Evolutionary conservation across 2,797 vertebrate genomes (phyloP).

Genomic region (Gymnothorax javanicus): DNA sequence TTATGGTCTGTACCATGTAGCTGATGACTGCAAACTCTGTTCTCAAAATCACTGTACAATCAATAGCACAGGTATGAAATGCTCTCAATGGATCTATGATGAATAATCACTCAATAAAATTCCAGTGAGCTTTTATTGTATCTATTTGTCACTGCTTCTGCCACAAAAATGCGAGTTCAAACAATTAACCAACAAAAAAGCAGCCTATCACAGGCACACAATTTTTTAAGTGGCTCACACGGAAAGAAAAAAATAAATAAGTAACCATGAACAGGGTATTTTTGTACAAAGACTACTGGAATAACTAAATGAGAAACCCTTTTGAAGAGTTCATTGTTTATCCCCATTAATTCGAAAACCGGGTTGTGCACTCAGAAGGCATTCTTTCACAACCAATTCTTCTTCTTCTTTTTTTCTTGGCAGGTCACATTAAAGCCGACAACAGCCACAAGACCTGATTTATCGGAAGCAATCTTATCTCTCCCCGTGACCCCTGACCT

Average conservation of each 20-base stretch:
- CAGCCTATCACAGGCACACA: conserved; percentile 26
- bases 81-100: conserved; percentile 39
- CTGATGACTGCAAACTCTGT: conserved; percentile 42
- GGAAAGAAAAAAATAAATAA: background rate
- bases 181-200: conserved; percentile 40
- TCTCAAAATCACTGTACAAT: conserved; percentile 55
- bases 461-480: conserved; percentile 35
- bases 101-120: conserved; percentile 53
- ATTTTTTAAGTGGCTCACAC: background rate
- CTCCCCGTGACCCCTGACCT: conserved; percentile 29
- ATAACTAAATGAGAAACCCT: conserved; percentile 19
- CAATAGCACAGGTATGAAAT: conserved; percentile 1
- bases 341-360: conserved; percentile 5
- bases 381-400: background rate
- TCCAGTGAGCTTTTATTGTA: conserved; percentile 33
- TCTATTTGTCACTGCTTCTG: conserved; percentile 43
- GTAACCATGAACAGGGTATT: conserved; percentile 12
- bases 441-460: background rate
- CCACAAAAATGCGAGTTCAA: conserved; percentile 42
- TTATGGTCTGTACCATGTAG: conserved; percentile 48
- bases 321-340: background rate
- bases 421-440: background rate
- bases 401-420: background rate
- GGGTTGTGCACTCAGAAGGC: background rate
- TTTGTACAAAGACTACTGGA: background rate